A percentile compares a stretch with the other conserved stretches of the same genome.
phyloP scores from a whole-genome alignment of 2,797 vertebrate species.

The Amblyopsis hoosieri region DNA sequence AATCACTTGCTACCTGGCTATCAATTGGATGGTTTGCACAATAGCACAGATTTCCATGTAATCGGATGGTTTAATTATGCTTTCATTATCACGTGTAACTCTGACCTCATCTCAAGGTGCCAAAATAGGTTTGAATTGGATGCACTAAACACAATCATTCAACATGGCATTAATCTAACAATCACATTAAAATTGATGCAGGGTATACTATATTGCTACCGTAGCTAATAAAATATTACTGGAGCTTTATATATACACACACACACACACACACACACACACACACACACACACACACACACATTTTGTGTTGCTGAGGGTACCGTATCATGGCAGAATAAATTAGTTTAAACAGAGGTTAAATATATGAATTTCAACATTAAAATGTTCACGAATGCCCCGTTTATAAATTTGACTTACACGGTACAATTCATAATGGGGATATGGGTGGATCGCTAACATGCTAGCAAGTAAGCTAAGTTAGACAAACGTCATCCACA shows the following conservation, averaged over 20 bases:
- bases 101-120: not conserved
- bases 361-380: not conserved
- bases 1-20: too few species aligned
- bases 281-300: not conserved
- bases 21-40: not conserved
- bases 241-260: not conserved
- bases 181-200: too few species aligned
- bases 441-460: constrained; percentile 30
- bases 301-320: constrained; percentile 1
- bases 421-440: not conserved
- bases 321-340: not conserved
- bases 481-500: constrained; percentile 75
- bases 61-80: not conserved
- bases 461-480: constrained; percentile 64
- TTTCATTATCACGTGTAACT: not conserved
- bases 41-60: not conserved
- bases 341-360: not conserved
- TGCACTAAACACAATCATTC: not conserved
- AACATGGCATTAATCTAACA: not conserved
- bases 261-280: not conserved
- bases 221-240: not conserved
- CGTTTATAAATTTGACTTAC: not conserved
- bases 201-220: not conserved
- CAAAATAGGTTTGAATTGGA: too few species aligned
- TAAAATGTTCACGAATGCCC: rapidly evolving